These are phyloP conservation scores for Psittacus erithacus DNA, from an alignment of 2,113 vertebrate genomes.

Conservation along the genomic window DNA sequence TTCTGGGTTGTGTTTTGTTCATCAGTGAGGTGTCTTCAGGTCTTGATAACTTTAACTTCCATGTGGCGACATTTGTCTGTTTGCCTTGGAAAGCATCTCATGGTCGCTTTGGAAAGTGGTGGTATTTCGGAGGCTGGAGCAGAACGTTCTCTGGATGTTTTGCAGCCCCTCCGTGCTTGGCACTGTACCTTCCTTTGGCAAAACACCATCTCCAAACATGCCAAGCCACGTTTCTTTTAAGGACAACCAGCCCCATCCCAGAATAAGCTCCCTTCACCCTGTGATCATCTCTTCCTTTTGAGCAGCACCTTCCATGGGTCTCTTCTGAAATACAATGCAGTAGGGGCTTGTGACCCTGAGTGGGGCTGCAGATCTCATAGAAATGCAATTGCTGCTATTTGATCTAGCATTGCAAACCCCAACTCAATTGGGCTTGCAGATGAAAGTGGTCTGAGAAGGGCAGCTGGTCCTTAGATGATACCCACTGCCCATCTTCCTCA, in stretches of 20 bases:
- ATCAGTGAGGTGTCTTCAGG: too few species aligned
- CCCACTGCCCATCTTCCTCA: not conserved
- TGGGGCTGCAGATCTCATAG: not conserved
- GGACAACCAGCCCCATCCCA: not conserved
- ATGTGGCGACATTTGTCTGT: accelerated
- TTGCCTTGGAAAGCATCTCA: not conserved
- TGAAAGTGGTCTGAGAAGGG: not conserved
- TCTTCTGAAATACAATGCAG: not conserved
- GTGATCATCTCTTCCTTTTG: not conserved
- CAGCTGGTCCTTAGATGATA: not conserved
- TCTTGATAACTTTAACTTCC: not conserved
- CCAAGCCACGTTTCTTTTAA: not conserved
- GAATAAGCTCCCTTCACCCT: not conserved
- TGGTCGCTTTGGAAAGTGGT: not conserved
- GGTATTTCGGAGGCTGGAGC: not conserved
- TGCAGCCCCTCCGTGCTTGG: too few species aligned
- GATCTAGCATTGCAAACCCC: not conserved
- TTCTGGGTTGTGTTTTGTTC: not conserved
- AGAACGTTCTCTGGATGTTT: not conserved
- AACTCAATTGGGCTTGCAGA: not conserved
- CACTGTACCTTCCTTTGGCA: not conserved
- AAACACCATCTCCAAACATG: not conserved
- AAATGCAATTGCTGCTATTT: not conserved
- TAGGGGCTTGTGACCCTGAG: not conserved
- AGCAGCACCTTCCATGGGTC: not conserved